A percentile compares a stretch with the other conserved stretches of the same genome.
Conservation (phyloP, 2,888 invertebrate species). For the Pocota personata region DNA sequence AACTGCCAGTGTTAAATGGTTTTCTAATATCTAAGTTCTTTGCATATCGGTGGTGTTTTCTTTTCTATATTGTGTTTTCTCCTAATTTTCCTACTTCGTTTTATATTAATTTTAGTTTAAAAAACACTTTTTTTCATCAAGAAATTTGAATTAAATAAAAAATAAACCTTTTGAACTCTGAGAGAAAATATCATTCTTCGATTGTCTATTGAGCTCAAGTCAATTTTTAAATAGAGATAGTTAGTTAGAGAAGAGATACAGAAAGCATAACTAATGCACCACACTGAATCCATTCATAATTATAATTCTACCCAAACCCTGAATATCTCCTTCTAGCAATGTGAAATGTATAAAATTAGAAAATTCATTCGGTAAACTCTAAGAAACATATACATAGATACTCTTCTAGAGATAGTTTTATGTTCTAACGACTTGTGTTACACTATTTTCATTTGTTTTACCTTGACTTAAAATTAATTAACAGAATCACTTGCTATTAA, state of each 20-base stretch:
- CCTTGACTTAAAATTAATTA: constrained; percentile 60
- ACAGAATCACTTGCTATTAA: constrained; percentile 62
- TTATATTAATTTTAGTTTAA: neutral
- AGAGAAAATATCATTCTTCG: constrained; percentile 44
- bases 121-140: neutral
- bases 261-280: neutral
- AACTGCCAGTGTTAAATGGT: neutral
- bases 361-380: constrained; percentile 49
- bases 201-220: constrained; percentile 70
- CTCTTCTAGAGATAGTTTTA: constrained; percentile 5
- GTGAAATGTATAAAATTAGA: constrained; percentile 68
- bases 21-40: constrained; percentile 50
- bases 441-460: constrained; percentile 22
- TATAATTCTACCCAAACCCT: neutral
- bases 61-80: constrained; percentile 31
- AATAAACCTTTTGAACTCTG: constrained; percentile 11
- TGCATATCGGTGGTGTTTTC: constrained; percentile 69
- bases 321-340: constrained; percentile 30
- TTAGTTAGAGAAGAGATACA: neutral
- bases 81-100: constrained; percentile 23
- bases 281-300: constrained; percentile 19
- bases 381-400: constrained; percentile 30
- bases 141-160: neutral
- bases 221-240: constrained; percentile 22
- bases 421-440: constrained; percentile 21